Conservation (phyloP, 2,797 vertebrate species). For the Denticeps clupeoides region DNA sequence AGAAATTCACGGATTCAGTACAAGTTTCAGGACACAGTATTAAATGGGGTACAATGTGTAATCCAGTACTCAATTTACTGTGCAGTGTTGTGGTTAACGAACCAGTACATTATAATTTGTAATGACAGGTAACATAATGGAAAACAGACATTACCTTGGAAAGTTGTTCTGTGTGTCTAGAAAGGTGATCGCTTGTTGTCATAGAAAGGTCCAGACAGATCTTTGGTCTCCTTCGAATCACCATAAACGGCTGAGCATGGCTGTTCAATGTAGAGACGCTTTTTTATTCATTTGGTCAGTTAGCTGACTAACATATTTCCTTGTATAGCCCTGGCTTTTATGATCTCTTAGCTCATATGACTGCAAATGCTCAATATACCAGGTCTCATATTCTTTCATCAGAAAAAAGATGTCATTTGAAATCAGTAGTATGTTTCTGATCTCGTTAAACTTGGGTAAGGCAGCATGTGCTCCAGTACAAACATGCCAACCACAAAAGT, state of each 20-base stretch:
- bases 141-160: no score
- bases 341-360: constrained; percentile 18
- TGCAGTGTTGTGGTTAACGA: no score
- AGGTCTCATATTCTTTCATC: constrained; percentile 21
- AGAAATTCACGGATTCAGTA: no score
- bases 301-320: constrained; percentile 9
- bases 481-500: constrained; percentile 11
- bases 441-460: constrained; percentile 26
- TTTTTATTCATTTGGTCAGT: constrained; percentile 21
- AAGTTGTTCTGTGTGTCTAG: no score
- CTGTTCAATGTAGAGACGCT: no score
- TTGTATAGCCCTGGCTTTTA: constrained; percentile 7
- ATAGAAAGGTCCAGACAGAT: no score
- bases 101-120: no score
- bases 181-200: no score
- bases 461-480: constrained; percentile 16
- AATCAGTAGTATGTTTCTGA: constrained; percentile 21
- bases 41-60: no score
- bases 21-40: no score
- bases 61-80: no score
- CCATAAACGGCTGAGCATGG: neutral
- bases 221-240: constrained; percentile 23
- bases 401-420: constrained; percentile 13
- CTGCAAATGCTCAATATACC: constrained; percentile 26
- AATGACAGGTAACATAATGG: no score